Evolutionary conservation across 2,888 invertebrate genomes (phyloP).

Genomic region (Mayetiola destructor): DNA sequence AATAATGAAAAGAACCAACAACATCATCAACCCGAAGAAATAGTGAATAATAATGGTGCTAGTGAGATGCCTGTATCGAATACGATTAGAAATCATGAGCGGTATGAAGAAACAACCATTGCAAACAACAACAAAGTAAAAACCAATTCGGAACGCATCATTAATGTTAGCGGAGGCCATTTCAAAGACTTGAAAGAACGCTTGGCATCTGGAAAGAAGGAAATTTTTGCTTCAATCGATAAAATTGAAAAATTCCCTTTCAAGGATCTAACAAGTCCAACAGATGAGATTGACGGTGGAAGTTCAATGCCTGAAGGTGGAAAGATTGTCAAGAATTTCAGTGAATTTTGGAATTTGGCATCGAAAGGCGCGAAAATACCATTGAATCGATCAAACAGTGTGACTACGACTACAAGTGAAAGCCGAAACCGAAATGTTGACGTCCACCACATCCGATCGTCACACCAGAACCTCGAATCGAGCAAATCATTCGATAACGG

Average conservation of each 20-base stretch:
- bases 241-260: constrained; percentile 39
- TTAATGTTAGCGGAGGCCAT: constrained; percentile 31
- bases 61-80: neutral
- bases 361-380: constrained; percentile 27
- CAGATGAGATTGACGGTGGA: neutral
- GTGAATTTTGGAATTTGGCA: constrained; percentile 70
- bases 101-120: neutral
- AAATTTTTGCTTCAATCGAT: constrained; percentile 45
- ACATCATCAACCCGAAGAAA: neutral
- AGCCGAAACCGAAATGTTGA: neutral
- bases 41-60: neutral
- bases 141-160: neutral
- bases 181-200: constrained; percentile 43
- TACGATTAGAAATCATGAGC: neutral
- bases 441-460: neutral
- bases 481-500: neutral
- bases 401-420: neutral
- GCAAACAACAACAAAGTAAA: neutral
- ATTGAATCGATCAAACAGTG: neutral
- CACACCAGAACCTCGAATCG: neutral
- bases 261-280: constrained; percentile 25
- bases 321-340: constrained; percentile 59
- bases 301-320: constrained; percentile 26
- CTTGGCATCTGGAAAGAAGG: constrained; percentile 36
- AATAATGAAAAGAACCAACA: constrained; percentile 8